Percentiles rank a stretch among this genome's conserved stretches.
Conservation (phyloP, 1,140 invertebrate species). For the Mactra quadrangularis region DNA sequence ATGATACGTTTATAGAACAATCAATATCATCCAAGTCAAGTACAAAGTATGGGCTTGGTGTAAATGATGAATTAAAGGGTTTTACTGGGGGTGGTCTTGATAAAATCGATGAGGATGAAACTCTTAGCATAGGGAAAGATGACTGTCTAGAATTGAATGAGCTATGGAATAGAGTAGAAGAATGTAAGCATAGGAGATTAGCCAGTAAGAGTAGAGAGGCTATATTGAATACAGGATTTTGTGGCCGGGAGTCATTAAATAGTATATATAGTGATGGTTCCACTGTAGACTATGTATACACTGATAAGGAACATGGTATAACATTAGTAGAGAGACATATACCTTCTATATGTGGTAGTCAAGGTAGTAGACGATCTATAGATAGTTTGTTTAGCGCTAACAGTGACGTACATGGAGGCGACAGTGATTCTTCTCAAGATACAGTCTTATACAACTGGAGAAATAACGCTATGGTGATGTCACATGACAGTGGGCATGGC, state of each 20-base stretch:
- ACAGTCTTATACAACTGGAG: constrained; percentile 76
- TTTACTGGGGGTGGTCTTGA: neutral
- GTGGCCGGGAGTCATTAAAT: constrained; percentile 42
- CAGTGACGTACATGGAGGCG: constrained; percentile 31
- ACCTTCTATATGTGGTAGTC: constrained; percentile 71
- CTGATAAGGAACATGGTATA: constrained; percentile 75
- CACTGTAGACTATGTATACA: constrained; percentile 75
- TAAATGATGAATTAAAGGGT: no score
- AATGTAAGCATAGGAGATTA: constrained; percentile 40
- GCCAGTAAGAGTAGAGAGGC: neutral
- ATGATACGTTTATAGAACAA: constrained; percentile 14
- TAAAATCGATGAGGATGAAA: neutral
- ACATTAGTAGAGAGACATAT: constrained; percentile 73
- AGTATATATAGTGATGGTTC: constrained; percentile 61
- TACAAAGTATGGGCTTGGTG: no score
- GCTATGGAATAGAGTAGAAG: constrained; percentile 26
- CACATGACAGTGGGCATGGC: constrained; percentile 26
- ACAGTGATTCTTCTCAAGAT: constrained; percentile 56
- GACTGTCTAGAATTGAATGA: constrained; percentile 12
- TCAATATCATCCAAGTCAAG: no score
- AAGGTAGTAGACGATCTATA: constrained; percentile 68
- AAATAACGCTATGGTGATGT: constrained; percentile 49
- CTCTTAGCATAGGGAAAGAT: neutral
- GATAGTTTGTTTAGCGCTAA: constrained; percentile 66
- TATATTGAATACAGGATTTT: constrained; percentile 46